Conservation (phyloP, 2,113 vertebrate species). For the Fulmarus glacialis region DNA sequence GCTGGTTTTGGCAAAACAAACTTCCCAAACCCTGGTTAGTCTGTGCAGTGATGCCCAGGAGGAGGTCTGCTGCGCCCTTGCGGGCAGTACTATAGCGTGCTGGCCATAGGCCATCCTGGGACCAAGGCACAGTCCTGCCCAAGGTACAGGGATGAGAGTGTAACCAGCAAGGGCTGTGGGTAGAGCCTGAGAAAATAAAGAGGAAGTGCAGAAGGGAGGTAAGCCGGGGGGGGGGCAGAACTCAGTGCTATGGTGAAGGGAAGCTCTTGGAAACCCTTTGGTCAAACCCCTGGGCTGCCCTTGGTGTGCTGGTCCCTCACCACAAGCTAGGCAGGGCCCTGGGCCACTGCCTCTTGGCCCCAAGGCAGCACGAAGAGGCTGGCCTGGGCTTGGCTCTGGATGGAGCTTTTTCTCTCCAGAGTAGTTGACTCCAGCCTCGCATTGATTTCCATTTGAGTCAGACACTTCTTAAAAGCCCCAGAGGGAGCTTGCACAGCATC, state of each 20-base stretch:
- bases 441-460: slow-evolving; percentile 62
- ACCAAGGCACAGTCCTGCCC: no score
- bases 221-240: fast-evolving
- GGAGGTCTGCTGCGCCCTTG: no score
- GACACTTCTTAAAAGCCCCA: slow-evolving; percentile 29
- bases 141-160: background rate
- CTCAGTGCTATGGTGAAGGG: background rate
- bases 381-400: background rate
- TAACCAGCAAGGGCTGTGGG: background rate
- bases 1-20: background rate
- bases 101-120: background rate
- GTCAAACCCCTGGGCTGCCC: background rate
- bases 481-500: slow-evolving; percentile 35
- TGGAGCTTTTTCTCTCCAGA: background rate
- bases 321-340: background rate
- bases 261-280: background rate
- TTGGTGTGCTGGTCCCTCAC: background rate
- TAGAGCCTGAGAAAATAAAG: background rate
- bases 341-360: background rate
- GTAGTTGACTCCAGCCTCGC: background rate
- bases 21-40: no score
- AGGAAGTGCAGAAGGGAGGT: background rate
- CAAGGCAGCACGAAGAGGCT: background rate
- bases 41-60: background rate
- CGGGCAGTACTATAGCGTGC: no score